Base-by-base conservation (phyloP, 2,113 vertebrate species). In the Thunnus thynnus region DNA sequence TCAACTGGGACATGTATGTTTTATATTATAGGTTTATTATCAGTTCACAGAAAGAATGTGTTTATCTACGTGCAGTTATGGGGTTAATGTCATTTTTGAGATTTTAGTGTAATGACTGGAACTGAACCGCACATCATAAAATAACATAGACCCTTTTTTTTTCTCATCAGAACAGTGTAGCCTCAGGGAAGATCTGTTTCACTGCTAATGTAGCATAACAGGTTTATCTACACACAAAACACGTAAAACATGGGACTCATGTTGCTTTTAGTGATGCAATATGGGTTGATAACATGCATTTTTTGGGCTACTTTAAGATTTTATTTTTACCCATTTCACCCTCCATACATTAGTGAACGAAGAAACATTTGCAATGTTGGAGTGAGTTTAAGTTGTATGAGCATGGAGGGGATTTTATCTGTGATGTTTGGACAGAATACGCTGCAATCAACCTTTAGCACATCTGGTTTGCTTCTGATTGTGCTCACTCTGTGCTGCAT, bases 381-480 rank as follows among this genome's bases (percentile, higher is more conserved):
- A 70, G 66, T 46, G 44, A 0, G 7, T 67, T 27, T 10, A 44
- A 46, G 27, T 18, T 62, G 16, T 58, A 60, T 20, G 20, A 61
- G 62, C 22, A 46, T 9, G 46, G 11, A 54, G 25, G n/a, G 32
- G 11, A 17, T 67, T 73, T 76, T 41, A 41, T 72, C 44, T 74
- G 51, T 57, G n/a, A 58, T 61, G 25, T 22, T 44, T 44, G 48
- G 5, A 72, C 46, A 57, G 27, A 81, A 66, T 51, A 70, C 78
- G 14, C 78, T 71, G 25, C 22, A 70, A 61, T 71, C 55, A 56
- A 68, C 22, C 30, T 60, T 75, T 44, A 52, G 69, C 76, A 80
- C 73, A 77, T 77, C 83, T 86, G 74, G 78, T 79, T 81, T 83
- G 48, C 60, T 66, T 77, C 55, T 83, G 73, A 58, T 76, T 63